Conservation (phyloP, 2,888 invertebrate species). For the Euzophera pinguis region DNA sequence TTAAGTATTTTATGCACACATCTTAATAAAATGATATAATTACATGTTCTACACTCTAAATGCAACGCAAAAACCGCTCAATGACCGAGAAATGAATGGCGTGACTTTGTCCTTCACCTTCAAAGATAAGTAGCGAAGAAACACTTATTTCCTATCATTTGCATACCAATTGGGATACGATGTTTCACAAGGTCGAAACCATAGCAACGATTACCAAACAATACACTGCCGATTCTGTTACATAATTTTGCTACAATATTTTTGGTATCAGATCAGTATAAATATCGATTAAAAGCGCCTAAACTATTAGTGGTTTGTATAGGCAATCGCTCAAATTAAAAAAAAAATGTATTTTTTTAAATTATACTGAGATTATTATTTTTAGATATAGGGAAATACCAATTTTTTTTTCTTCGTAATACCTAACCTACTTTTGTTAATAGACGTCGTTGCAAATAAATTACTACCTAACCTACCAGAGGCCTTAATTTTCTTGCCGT, state of each 20-base stretch:
- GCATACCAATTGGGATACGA: slow-evolving; percentile 10
- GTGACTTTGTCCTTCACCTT: slow-evolving; percentile 10
- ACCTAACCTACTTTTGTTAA: too few relatives aligned
- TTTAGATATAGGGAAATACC: too few relatives aligned
- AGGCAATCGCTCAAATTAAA: too few relatives aligned
- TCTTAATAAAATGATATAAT: background rate
- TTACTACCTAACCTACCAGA: too few relatives aligned
- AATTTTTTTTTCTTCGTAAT: too few relatives aligned
- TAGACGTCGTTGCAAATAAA: too few relatives aligned
- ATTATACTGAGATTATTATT: too few relatives aligned
- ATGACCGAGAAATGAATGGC: background rate
- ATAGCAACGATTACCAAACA: slow-evolving; percentile 22
- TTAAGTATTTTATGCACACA: too few relatives aligned
- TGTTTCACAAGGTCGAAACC: slow-evolving; percentile 18
- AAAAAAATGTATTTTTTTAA: too few relatives aligned
- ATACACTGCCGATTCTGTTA: background rate
- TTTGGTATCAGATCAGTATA: background rate
- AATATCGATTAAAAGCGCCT: too few relatives aligned
- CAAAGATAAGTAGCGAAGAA: slow-evolving; percentile 6
- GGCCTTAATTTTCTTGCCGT: too few relatives aligned
- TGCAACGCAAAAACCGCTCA: background rate
- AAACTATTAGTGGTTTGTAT: too few relatives aligned
- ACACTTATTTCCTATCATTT: slow-evolving; percentile 9
- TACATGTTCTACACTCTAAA: background rate
- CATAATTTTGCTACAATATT: background rate